These are phyloP conservation scores for Sapayoa aenigma DNA, from an alignment of 2,113 vertebrate genomes.

Conservation along the genomic window DNA sequence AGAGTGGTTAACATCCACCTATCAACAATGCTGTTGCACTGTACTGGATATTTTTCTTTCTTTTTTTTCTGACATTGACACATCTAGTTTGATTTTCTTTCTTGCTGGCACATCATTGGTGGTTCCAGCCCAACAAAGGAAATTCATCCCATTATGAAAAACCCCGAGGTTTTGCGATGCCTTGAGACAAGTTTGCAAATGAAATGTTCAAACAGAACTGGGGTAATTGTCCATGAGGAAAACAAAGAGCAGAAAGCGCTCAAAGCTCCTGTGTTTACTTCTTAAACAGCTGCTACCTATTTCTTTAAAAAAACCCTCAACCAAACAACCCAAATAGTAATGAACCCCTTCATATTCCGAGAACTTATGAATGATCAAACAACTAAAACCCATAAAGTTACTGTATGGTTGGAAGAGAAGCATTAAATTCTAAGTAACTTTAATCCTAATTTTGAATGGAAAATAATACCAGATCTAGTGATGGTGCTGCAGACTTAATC, in stretches of 20 bases:
- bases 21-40: neutral
- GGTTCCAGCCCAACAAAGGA: neutral
- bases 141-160: neutral
- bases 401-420: neutral
- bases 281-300: neutral
- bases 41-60: neutral
- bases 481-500: neutral
- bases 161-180: neutral
- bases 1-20: neutral
- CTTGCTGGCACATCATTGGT: neutral
- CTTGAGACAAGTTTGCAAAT: neutral
- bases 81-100: neutral
- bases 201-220: neutral
- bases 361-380: neutral
- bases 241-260: constrained; percentile 13
- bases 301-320: neutral
- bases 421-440: neutral
- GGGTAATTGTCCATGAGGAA: neutral
- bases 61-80: neutral
- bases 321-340: neutral
- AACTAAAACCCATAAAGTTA: neutral
- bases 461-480: neutral
- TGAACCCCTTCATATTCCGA: neutral
- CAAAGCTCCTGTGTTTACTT: neutral
- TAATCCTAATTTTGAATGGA: neutral